phyloP scores from a whole-genome alignment of 2,797 vertebrate species.

The Myotis pilosus region DNA sequence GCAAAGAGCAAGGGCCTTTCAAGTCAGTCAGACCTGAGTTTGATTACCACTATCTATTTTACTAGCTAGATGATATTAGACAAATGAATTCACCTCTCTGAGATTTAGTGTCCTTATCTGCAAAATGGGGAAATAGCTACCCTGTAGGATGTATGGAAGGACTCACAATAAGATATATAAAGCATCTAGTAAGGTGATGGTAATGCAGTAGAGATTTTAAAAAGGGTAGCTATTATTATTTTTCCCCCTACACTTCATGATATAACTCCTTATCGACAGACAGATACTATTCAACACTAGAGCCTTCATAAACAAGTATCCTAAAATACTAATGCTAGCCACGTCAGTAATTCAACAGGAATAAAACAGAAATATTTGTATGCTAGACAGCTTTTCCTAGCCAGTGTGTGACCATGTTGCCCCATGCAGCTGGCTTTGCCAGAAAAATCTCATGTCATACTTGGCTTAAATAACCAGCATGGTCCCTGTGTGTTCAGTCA shows the following conservation, averaged over 20 bases:
- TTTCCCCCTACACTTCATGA: not conserved
- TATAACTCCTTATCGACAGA: not conserved
- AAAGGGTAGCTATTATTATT: not conserved
- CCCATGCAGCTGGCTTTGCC: not conserved
- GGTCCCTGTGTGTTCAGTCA: not conserved
- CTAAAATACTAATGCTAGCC: constrained; percentile 15
- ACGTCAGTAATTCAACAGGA: not conserved
- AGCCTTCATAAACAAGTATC: constrained; percentile 2
- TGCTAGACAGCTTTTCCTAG: not conserved
- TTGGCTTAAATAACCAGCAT: not conserved
- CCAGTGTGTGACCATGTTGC: not conserved
- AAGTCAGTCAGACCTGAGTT: not conserved
- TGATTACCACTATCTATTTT: not conserved
- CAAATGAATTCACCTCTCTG: constrained; percentile 33
- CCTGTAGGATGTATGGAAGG: not conserved
- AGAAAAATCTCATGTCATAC: constrained; percentile 18
- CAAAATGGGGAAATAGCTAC: not conserved
- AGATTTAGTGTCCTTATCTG: not conserved
- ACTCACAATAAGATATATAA: not conserved
- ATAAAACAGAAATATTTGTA: constrained; percentile 34
- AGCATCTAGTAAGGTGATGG: not conserved
- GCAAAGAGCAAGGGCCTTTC: not conserved
- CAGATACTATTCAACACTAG: constrained; percentile 7
- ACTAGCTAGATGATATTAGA: not conserved
- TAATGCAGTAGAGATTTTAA: not conserved